These are phyloP conservation scores for Melinaea marsaeus DNA, from an alignment of 2,888 invertebrate species.

Conservation along the genomic window DNA sequence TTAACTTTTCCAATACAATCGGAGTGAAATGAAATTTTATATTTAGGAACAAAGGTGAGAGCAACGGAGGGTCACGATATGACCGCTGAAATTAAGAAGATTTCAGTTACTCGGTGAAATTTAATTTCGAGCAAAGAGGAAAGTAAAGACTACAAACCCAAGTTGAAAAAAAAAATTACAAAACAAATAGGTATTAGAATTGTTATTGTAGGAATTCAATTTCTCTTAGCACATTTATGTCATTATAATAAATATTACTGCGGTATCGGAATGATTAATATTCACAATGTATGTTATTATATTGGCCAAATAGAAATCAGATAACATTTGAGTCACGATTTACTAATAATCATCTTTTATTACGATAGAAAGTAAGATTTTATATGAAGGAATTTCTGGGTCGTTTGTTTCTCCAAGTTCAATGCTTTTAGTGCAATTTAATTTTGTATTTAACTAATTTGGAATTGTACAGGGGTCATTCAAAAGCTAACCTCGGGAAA, in stretches of 20 bases:
- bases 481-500: not conserved
- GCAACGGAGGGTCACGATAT: slow-evolving; percentile 50
- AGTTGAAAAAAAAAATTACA: slow-evolving; percentile 6
- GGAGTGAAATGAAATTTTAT: slow-evolving; percentile 69
- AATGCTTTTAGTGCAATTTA: not conserved
- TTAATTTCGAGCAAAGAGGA: slow-evolving; percentile 26
- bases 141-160: slow-evolving; percentile 8
- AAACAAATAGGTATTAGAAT: not conserved
- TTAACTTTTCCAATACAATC: slow-evolving; percentile 74
- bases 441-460: not conserved
- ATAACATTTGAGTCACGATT: too few species aligned
- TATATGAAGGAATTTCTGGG: too few species aligned
- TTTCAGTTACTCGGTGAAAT: slow-evolving; percentile 40
- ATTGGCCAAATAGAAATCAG: too few species aligned
- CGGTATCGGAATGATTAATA: too few species aligned
- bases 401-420: not conserved
- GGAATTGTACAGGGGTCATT: not conserved
- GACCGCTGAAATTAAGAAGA: slow-evolving; percentile 31
- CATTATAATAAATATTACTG: not conserved
- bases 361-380: not conserved
- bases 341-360: too few species aligned
- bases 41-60: slow-evolving; percentile 61
- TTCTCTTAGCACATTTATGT: not conserved
- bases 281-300: too few species aligned
- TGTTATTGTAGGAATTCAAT: not conserved